Conservation (phyloP, 2,113 vertebrate genomes). For the Pantherophis guttatus region DNA sequence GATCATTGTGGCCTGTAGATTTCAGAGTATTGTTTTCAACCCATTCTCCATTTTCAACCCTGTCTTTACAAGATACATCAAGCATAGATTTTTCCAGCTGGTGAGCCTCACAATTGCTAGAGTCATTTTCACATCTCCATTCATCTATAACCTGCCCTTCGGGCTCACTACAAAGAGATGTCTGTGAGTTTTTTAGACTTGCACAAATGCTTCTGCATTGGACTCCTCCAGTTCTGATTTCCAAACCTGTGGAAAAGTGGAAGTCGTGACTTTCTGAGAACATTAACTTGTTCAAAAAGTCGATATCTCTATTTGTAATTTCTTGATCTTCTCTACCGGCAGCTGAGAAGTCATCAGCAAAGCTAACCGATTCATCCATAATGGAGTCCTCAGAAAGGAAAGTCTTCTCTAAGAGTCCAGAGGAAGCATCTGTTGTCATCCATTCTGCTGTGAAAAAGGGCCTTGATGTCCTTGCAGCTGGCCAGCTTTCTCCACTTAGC, state of each 20-base stretch:
- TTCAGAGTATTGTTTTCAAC: not conserved
- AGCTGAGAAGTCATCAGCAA: not conserved
- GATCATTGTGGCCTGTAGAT: not conserved
- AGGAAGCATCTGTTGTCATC: not conserved
- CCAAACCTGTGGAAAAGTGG: not conserved
- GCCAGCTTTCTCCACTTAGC: not conserved
- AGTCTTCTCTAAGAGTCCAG: not conserved
- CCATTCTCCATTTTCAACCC: not conserved
- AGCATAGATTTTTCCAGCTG: rapidly evolving
- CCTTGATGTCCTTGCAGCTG: not conserved
- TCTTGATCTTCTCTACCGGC: rapidly evolving
- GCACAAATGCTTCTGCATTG: not conserved
- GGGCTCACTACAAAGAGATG: not conserved
- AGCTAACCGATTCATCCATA: constrained; percentile 5
- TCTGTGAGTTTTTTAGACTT: not conserved
- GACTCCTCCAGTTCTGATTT: not conserved
- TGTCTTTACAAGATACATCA: rapidly evolving
- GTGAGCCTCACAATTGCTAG: not conserved
- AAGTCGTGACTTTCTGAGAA: not conserved
- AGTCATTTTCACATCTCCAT: constrained; percentile 44
- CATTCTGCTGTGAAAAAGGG: not conserved
- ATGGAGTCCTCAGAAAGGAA: not conserved
- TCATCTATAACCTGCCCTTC: constrained; percentile 26
- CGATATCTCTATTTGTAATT: not conserved
- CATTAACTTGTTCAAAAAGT: not conserved